Evolutionary conservation across 2,888 invertebrate genomes (phyloP), one percentile per base, ranked within the genome.

Genomic region (Calliphora vomitoria): DNA sequence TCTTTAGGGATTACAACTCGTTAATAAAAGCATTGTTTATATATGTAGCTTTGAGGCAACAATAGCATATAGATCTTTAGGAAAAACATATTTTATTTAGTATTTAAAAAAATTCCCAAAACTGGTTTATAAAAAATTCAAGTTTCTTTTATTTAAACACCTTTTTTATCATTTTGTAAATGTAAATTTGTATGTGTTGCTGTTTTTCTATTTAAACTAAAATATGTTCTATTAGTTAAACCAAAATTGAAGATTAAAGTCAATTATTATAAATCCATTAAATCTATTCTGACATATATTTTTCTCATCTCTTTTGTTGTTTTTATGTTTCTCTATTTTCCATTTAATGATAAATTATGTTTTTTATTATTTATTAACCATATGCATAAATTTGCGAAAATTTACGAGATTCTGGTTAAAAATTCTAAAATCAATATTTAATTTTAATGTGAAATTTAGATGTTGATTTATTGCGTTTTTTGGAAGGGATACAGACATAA

Each of bases 391-490:
- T 76, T 50, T 50, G 13, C 11, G 35, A 4, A 35, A 38, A 18
- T 25, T 66, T 41, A 71, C 25, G 20, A 66, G 18, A 18, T 8
- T 64, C 13, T 13, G 15, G 18, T 75, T 62, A 62, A 50, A 50
- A 13, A 50, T 76, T n/a, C 13, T 18, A 38, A 50, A 76, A 76
- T 76, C 50, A 53, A 76, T 78, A 55, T 66, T 76, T 53, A 35
- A 11, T 66, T 66, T 78, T n/a, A 66, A 66, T 66, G 41, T 25
- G 64, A 55, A 38, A 38, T 62, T 50, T 15, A 13, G 62, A 20
- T 75, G 8, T 53, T 66, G 76, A 66, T 76, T 53, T 53, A 78
- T 55, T 66, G n/a, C 31, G 62, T 47, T 44, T 50, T 75, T 47
- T 44, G 50, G 4, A n/a, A n/a, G 47, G 47, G 1, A 47, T 47